phyloP scores from a whole-genome alignment of 2,888 invertebrate species.

The Mesochorus sp. region DNA sequence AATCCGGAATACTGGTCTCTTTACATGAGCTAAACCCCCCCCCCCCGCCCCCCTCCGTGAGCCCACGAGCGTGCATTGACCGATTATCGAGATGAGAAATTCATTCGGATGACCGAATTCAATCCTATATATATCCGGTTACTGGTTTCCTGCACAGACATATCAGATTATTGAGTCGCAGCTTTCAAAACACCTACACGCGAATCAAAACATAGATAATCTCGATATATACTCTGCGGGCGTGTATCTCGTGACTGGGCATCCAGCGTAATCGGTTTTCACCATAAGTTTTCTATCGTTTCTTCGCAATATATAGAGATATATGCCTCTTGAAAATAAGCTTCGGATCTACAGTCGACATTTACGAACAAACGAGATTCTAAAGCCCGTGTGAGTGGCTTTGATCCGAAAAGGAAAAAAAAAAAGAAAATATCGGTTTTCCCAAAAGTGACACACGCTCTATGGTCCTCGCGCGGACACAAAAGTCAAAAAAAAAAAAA shows the following conservation, averaged over 20 bases:
- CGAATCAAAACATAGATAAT: constrained; percentile 25
- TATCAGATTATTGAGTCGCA: constrained; percentile 48
- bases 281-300: background rate
- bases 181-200: constrained; percentile 12
- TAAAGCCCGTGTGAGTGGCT: too few relatives aligned
- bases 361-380: too few relatives aligned
- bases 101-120: constrained; percentile 49
- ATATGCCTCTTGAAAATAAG: too few relatives aligned
- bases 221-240: constrained; percentile 5
- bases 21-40: background rate
- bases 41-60: background rate
- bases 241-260: background rate
- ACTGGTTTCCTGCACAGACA: constrained; percentile 16
- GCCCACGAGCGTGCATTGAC: constrained; percentile 37
- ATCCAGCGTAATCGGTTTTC: background rate
- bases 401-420: too few relatives aligned
- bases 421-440: too few relatives aligned
- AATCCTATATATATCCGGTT: constrained; percentile 47
- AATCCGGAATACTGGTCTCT: constrained; percentile 24
- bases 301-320: too few relatives aligned
- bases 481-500: background rate
- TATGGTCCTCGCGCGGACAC: too few relatives aligned
- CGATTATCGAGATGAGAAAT: constrained; percentile 54
- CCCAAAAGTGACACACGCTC: too few relatives aligned
- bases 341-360: too few relatives aligned